Conservation (phyloP, 2,888 invertebrate genomes). For the Catonia carolina region DNA sequence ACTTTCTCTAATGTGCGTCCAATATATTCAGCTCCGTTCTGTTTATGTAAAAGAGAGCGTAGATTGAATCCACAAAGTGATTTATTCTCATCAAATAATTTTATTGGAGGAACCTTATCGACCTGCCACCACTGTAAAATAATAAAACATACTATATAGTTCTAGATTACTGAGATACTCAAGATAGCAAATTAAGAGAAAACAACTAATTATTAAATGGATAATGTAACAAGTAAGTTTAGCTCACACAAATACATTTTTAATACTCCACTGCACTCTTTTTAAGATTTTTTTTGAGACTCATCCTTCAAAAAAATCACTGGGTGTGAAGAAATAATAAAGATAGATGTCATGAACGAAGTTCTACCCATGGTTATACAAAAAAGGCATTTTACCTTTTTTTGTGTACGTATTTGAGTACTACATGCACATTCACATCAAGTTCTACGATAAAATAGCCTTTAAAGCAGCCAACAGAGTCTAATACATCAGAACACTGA, state of each 20-base stretch:
- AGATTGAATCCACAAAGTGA: constrained; percentile 75
- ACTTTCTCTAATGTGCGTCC: constrained; percentile 64
- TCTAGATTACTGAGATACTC: no score
- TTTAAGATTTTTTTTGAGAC: background rate
- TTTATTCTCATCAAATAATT: constrained; percentile 84
- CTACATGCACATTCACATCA: no score
- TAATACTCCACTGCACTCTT: background rate
- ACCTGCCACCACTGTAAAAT: constrained; percentile 80
- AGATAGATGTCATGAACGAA: no score
- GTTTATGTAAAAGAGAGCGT: constrained; percentile 73
- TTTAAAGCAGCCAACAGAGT: no score
- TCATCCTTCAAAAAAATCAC: no score
- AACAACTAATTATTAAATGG: background rate
- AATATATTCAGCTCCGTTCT: constrained; percentile 64
- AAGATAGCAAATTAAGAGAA: background rate
- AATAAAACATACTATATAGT: constrained; percentile 2
- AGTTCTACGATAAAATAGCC: no score
- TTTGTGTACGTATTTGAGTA: no score
- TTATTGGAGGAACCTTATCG: constrained; percentile 82
- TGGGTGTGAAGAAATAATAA: no score
- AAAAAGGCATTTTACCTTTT: no score
- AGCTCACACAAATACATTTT: background rate
- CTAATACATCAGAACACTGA: no score
- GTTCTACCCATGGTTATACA: no score
- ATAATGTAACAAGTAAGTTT: background rate